Percentiles rank a stretch among this genome's conserved stretches.
These are phyloP conservation scores for Neoseiulus cucumeris DNA, from an alignment of 1,140 invertebrate species.

Conservation along the genomic window DNA sequence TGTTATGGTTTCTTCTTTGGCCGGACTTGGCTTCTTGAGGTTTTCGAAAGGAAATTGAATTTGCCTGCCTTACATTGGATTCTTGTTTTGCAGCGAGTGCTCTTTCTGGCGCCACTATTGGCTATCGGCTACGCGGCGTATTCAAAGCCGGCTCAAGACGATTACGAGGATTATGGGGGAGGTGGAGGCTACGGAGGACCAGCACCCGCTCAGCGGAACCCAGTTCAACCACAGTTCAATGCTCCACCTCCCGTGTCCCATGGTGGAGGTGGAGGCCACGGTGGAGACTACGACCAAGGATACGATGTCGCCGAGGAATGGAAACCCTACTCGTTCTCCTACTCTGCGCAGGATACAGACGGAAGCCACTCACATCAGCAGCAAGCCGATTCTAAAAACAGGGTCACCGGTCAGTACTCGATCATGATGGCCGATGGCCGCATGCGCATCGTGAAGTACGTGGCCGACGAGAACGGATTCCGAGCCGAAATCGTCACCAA, in stretches of 20 bases:
- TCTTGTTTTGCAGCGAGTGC: background rate
- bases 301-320: slow-evolving; percentile 5
- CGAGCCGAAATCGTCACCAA: slow-evolving; percentile 20
- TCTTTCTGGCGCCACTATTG: background rate
- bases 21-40: too few species aligned
- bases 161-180: background rate
- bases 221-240: background rate
- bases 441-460: slow-evolving; percentile 21
- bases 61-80: too few species aligned
- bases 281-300: background rate
- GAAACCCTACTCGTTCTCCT: slow-evolving; percentile 2
- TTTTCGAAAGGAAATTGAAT: too few species aligned
- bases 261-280: background rate
- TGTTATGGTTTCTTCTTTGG: too few species aligned
- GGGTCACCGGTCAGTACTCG: slow-evolving; percentile 17
- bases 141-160: background rate
- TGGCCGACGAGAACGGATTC: slow-evolving; percentile 22
- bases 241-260: background rate
- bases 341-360: background rate
- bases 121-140: background rate
- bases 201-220: background rate
- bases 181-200: background rate
- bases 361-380: slow-evolving; percentile 1
- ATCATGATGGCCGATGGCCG: slow-evolving; percentile 20
- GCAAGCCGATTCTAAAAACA: background rate